These are phyloP conservation scores for Bilobella aurantiaca DNA, from an alignment of 1,140 invertebrate genomes.

Conservation along the genomic window DNA sequence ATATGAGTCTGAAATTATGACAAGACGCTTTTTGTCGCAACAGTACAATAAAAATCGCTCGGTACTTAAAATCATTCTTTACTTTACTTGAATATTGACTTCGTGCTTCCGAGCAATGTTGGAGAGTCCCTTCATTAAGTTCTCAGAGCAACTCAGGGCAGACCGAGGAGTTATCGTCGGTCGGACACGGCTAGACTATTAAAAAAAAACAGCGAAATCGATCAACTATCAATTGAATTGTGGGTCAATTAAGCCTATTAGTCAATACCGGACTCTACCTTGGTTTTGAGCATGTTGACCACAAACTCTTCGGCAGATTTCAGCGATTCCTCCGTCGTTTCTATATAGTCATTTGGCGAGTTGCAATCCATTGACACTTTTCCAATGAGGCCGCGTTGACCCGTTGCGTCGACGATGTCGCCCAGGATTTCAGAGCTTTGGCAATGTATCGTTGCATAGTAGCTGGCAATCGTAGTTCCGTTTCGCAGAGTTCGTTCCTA, in stretches of 20 bases:
- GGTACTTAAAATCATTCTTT: background rate
- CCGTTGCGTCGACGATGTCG: conserved; percentile 50
- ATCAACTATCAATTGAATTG: too few relatives aligned
- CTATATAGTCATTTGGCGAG: conserved; percentile 50
- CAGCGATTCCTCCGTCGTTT: conserved; percentile 47
- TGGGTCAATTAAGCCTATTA: too few relatives aligned
- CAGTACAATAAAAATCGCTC: background rate
- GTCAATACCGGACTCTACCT: too few relatives aligned
- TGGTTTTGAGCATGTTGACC: conserved; percentile 44
- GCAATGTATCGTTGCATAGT: conserved; percentile 69
- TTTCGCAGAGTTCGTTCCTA: conserved; percentile 57
- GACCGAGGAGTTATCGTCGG: conserved; percentile 82
- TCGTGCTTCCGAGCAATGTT: conserved; percentile 55
- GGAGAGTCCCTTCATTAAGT: conserved; percentile 56
- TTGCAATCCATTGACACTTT: conserved; percentile 76
- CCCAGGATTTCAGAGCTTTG: conserved; percentile 61
- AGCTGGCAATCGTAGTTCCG: conserved; percentile 80
- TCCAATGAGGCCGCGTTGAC: conserved; percentile 75
- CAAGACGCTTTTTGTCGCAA: background rate
- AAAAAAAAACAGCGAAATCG: background rate
- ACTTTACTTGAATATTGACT: conserved; percentile 63
- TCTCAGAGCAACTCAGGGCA: conserved; percentile 62
- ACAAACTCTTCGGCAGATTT: conserved; percentile 56
- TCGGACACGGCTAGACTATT: conserved; percentile 42
- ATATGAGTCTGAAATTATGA: conserved; percentile 61